Evolutionary conservation across 1,140 invertebrate genomes (phyloP), one percentile per base, ranked within the genome.

Genomic region (Chironomus tepperi): DNA sequence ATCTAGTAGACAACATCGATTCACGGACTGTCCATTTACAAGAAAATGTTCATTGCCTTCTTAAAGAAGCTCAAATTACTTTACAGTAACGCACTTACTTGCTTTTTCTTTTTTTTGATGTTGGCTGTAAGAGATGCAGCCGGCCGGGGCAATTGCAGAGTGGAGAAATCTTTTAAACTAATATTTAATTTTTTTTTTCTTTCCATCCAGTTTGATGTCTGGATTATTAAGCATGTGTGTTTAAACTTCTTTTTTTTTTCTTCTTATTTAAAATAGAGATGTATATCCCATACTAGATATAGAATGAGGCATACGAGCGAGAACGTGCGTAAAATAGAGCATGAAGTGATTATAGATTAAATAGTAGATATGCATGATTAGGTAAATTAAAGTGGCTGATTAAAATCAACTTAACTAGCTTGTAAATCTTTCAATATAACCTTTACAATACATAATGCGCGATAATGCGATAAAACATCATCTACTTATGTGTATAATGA

Each of bases 161-260:
- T 57, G 47, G 24, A 34, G 24, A 34, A 57, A 57, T 57, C 47
- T 57, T 12, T 57, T 57, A 57, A 57, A n/a, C 47, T n/a, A 57
- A 57, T 57, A 57, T 57, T 57, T 57, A 57, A 57, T 57, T 57
- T 57, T 57, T 57, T 57, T 57, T 57, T 57, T 57, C 15, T 12
- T 12, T 57, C 12, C 47, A 57, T n/a, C 12, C 47, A 57, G 12
- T n/a, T n/a, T 15, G 47, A 57, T 34, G 47, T 57, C 47, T 57
- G 47, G 47, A 57, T 57, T 57, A 57, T 57, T n/a, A 57, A 57
- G 47, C 47, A 57, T 57, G 47, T 57, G 47, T 57, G 47, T 57
- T 57, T 57, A 57, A 57, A 57, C 3, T 57, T 15, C 1, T 47
- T 10, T 47, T 57, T 57, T 57, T 12, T 57, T n/a, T 34, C 24